These are phyloP conservation scores for Calonectris borealis DNA, from an alignment of 2,113 vertebrate species.

Conservation along the genomic window DNA sequence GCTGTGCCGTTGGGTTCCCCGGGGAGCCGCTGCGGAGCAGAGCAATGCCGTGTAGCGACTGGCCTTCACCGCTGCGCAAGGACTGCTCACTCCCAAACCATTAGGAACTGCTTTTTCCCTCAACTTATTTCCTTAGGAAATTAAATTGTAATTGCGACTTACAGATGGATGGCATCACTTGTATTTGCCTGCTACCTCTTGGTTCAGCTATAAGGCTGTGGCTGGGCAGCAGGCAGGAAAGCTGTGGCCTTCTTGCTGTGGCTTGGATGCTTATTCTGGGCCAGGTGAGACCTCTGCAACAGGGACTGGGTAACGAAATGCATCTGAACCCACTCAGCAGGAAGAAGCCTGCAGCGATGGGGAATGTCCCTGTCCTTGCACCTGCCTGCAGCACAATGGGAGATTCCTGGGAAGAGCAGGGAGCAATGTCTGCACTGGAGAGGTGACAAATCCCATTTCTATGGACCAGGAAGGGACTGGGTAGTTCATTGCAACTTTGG, in stretches of 20 bases:
- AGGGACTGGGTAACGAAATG: background rate
- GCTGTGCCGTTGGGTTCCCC: fast-evolving
- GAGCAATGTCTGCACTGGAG: background rate
- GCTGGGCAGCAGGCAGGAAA: background rate
- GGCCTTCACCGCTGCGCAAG: fast-evolving
- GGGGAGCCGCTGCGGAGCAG: background rate
- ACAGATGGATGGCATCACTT: background rate
- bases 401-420: background rate
- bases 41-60: fast-evolving
- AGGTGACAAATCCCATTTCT: background rate
- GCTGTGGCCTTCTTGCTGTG: background rate
- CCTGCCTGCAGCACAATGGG: fast-evolving
- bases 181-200: background rate
- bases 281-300: background rate
- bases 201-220: background rate
- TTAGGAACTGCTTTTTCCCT: background rate
- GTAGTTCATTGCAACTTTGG: background rate
- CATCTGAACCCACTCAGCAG: background rate
- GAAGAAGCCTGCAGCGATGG: background rate
- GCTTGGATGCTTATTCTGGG: background rate
- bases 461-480: background rate
- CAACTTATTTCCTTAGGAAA: background rate
- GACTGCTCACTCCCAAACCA: background rate
- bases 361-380: background rate
- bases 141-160: background rate